Evolutionary conservation across 2,888 invertebrate species (phyloP), one percentile per base, ranked within the genome.

Genomic region (Bellardia bayeri): DNA sequence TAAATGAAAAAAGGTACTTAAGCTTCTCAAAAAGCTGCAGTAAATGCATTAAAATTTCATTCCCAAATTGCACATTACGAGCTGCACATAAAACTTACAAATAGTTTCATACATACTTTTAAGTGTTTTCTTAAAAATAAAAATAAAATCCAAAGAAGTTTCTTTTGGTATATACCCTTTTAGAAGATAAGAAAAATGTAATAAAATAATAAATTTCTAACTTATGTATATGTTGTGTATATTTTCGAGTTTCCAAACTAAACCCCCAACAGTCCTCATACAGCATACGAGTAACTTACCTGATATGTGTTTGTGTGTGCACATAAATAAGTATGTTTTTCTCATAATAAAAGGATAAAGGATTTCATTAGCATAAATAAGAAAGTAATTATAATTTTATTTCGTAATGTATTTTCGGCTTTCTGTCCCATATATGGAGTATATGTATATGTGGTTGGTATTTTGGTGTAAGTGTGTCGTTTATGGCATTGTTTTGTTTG

Each of bases 31-130:
- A 58, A 79, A 71, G 42, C 85, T 87, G 86, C 88, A 88, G 45
- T 49, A 58, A 81, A 81, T 74, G 86, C 82, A 86, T 79, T 87
- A 88, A 85, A 66, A 40, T 75, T 63, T 72, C 49, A 33, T 69
- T 89, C 89, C 89, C 89, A 72, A 88, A 89, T 76, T 84, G 84
- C 86, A 84, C 88, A 89, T 89, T 85, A 88, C 23, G 30, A 85
- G 6, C 63, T 71, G 4, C 45, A 63, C 51, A 74, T 68, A 68
- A 85, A 80, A 80, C 61, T 68, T 79, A 9, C 5, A 66, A 30
- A 64, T 45, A 56, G 23, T 14, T 16, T 3, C 33, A 40, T 45
- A 40, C 58, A 74, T 71, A 63, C 63, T 54, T 76, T 75, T 49
- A n/a, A 68, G 71, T 54, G 58, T 11, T 80, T 45, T 64, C 5